Evolutionary conservation across 2,797 vertebrate genomes (phyloP), one percentile per base, ranked within the genome.

Genomic region (Spinibarbus caldwelli): DNA sequence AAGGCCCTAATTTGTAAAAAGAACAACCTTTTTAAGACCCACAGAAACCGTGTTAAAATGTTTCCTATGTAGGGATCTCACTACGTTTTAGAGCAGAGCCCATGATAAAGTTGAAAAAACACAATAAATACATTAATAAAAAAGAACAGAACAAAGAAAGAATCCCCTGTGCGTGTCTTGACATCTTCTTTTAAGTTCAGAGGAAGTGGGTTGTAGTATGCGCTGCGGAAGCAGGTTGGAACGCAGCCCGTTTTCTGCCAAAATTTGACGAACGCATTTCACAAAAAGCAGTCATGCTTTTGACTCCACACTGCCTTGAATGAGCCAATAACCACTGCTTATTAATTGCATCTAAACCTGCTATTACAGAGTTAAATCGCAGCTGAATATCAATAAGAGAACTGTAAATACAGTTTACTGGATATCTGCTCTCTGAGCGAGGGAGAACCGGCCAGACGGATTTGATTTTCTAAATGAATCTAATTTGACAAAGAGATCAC

Each of bases 401-500:
- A 54, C 72, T 14, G 47, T 34, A 6, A 19, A 49, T 2, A 4
- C 6, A 4, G n/a, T n/a, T n/a, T 21, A 26, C 23, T 43, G 38
- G 6, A 17, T 14, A 17, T 26, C n/a, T n/a, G n/a, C n/a, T n/a
- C 38, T 71, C 43, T 6, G 26, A 26, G 29, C 17, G 7, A 31
- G 2, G 4, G 7, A 64, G 26, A 21, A 1, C n/a, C n/a, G n/a
- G n/a, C 6, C 67, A 70, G 38, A 43, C 38, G 0, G 6, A 29
- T 73, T 6, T 31, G 71, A 73, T 73, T 73, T 19, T 5, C 26
- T 31, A 49, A 31, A 73, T 19, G 15, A 17, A 72, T 72, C 70
- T 72, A 72, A 72, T 73, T 73, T 73, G 71, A 73, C 68, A 47
- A 29, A 17, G 14, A 7, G 71, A 73, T 73, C 6, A 76, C 47